These are phyloP conservation scores for Cetoscarus ocellatus DNA, from an alignment of 2,797 vertebrate genomes.

Conservation along the genomic window DNA sequence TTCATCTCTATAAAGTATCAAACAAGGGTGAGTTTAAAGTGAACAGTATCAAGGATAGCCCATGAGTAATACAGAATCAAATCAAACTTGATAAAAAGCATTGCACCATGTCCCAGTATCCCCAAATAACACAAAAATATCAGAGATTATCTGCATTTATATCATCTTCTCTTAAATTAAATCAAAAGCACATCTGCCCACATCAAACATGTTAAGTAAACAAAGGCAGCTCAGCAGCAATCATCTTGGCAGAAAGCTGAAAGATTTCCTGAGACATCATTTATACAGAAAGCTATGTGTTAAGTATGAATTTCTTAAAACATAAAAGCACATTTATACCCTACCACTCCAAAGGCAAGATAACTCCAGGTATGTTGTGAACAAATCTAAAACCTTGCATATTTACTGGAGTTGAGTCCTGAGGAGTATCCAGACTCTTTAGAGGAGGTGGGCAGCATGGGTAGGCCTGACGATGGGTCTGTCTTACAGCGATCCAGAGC, in stretches of 20 bases:
- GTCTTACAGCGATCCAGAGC: slow-evolving; percentile 90
- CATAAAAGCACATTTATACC: slow-evolving; percentile 36
- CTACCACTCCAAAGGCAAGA: slow-evolving; percentile 18
- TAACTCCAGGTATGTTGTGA: slow-evolving; percentile 62
- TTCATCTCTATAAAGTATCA: slow-evolving; percentile 70
- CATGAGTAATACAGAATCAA: slow-evolving; percentile 74
- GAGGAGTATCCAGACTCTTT: slow-evolving; percentile 74
- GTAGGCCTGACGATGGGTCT: slow-evolving; percentile 87
- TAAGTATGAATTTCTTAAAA: slow-evolving; percentile 40
- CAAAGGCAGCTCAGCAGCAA: slow-evolving; percentile 69
- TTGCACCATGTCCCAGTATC: slow-evolving; percentile 80
- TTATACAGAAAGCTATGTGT: slow-evolving; percentile 47
- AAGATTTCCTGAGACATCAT: slow-evolving; percentile 74
- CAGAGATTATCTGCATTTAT: slow-evolving; percentile 50
- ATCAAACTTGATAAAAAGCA: slow-evolving; percentile 69
- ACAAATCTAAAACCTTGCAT: slow-evolving; percentile 72
- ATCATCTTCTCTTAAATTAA: slow-evolving; percentile 62
- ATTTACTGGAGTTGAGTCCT: slow-evolving; percentile 28
- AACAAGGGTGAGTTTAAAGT: slow-evolving; percentile 69
- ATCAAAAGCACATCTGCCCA: slow-evolving; percentile 62
- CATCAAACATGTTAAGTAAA: slow-evolving; percentile 76
- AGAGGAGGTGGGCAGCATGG: slow-evolving; percentile 89
- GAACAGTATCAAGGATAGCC: slow-evolving; percentile 63
- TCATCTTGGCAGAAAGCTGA: slow-evolving; percentile 54
- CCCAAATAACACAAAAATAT: slow-evolving; percentile 66